phyloP scores from a whole-genome alignment of 2,888 invertebrate genomes.

The Microchrysa polita region DNA sequence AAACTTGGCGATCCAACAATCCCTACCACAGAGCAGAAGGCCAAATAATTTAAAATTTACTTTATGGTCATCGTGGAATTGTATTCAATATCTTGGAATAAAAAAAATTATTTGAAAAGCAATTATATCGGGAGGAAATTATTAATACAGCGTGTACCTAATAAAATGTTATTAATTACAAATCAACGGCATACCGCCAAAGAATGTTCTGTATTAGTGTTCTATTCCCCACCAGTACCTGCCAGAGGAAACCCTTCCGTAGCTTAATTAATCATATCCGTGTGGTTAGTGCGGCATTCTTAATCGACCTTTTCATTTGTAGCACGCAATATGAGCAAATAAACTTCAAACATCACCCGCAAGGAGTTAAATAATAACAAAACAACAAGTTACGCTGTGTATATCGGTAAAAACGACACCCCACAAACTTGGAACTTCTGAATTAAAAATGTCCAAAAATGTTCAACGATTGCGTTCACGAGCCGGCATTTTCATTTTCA shows the following conservation, averaged over 20 bases:
- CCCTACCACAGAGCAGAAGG: no score
- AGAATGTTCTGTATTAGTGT: no score
- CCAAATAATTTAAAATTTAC: no score
- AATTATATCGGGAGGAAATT: no score
- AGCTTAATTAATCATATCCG: conserved; percentile 38
- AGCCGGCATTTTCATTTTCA: conserved; percentile 30
- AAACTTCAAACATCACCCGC: background rate
- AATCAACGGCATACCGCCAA: no score
- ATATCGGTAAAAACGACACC: background rate
- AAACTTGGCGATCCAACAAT: no score
- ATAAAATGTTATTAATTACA: no score
- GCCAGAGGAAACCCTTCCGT: conserved; percentile 41
- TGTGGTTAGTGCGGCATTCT: conserved; percentile 26
- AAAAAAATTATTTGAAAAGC: no score
- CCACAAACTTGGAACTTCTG: conserved; percentile 13
- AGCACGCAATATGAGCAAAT: conserved; percentile 44
- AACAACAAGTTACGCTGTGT: background rate
- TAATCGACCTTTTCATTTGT: conserved; percentile 47
- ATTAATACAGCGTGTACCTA: no score
- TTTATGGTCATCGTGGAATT: no score
- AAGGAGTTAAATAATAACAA: conserved; percentile 10
- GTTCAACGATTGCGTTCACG: conserved; percentile 40
- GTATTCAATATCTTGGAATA: no score
- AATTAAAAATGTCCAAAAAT: conserved; percentile 43
- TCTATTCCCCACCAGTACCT: no score